Percentiles rank a stretch among this genome's conserved stretches.
These are phyloP conservation scores for Brenthis hecate DNA, from an alignment of 2,888 invertebrate genomes.

Conservation along the genomic window DNA sequence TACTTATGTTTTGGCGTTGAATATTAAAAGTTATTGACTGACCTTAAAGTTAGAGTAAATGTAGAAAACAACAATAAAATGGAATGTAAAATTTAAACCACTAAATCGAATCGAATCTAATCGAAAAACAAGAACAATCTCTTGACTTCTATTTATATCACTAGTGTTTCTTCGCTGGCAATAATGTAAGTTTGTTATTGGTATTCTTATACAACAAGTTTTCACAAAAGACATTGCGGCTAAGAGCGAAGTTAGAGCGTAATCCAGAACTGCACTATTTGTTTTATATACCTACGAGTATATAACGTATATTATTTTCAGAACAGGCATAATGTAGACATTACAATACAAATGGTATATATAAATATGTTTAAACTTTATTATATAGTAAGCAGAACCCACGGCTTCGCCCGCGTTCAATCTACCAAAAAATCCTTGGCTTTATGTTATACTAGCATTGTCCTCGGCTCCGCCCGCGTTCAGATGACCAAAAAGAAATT, in stretches of 20 bases:
- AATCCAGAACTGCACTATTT: slow-evolving; percentile 20
- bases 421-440: no score
- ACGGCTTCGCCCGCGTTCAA: no score
- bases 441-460: no score
- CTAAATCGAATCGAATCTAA: slow-evolving; percentile 10
- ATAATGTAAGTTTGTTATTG: slow-evolving; percentile 39
- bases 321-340: background rate
- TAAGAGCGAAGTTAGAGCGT: slow-evolving; percentile 24
- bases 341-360: background rate
- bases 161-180: slow-evolving; percentile 32
- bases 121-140: slow-evolving; percentile 10
- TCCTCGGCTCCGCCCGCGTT: no score
- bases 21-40: no score
- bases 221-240: slow-evolving; percentile 35
- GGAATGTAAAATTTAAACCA: background rate
- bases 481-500: no score
- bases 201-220: slow-evolving; percentile 35
- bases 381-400: background rate
- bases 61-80: background rate
- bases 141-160: slow-evolving; percentile 31
- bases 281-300: slow-evolving; percentile 2
- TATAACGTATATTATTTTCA: background rate
- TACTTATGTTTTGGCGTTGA: no score
- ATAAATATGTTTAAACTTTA: background rate
- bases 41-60: no score